Base-by-base conservation (phyloP, 2,113 vertebrate genomes). In the Crotophaga sulcirostris region DNA sequence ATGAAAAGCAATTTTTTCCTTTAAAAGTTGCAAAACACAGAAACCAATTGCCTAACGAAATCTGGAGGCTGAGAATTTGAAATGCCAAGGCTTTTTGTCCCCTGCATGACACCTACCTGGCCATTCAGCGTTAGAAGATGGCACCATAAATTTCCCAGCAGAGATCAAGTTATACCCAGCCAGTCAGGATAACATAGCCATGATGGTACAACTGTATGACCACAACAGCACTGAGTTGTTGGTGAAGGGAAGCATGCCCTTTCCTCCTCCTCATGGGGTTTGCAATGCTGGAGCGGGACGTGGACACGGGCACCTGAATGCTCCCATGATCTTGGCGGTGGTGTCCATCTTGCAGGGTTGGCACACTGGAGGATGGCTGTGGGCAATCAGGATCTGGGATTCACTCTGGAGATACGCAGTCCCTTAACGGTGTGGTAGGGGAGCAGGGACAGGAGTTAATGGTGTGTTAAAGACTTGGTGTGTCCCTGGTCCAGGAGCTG, bases 301-400 rank as follows among this genome's bases (percentile, higher is more conserved):
- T n/a, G 17, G 16, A 13, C 66, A 28, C 52, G 29, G 49, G 33
- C 19, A 31, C 6, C 24, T 13, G 15, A 12, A 40, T 58, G 21
- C 4, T 89, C n/a, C 29, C 33, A 49, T 1, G 17, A 5, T 58
- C 10, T 24, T 4, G 2, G 19, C 33, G 64, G 34, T 40, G 38
- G 16, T 1, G 1, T 29, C 49, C 54, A 2, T 0, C 45, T 82
- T 1, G 19, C 52, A 45, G 76, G 15, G 9, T 20, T 0, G 1
- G 24, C 42, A 33, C 1, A 1, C 16, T 55, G 58, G 49, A 56
- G 62, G n/a, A 55, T 4, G 9, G 10, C 38, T 7, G 4, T 8
- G 33, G 33, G 18, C 1, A 2, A 87, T 21, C 10, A 63, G 47
- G 23, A 63, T 4, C 20, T 75, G 25, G 23, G 20, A 52, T 34